phyloP scores from a whole-genome alignment of 2,113 vertebrate species.

The Canis aureus region DNA sequence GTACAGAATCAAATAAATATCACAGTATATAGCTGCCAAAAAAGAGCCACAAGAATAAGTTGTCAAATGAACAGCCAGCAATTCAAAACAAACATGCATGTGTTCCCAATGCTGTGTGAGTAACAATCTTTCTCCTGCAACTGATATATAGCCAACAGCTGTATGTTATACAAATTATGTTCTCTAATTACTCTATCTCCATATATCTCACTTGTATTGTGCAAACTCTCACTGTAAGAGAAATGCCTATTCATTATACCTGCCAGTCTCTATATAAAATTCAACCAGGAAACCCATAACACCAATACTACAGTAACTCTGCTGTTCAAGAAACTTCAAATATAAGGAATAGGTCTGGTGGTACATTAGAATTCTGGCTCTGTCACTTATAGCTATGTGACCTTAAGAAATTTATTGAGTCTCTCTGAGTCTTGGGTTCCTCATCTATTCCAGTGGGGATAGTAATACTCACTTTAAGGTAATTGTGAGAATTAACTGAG shows the following conservation, averaged over 20 bases:
- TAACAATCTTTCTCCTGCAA: constrained; percentile 46
- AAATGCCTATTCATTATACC: constrained; percentile 53
- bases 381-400: not conserved
- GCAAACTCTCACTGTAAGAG: constrained; percentile 49
- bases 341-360: not conserved
- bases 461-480: not conserved
- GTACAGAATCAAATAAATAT: constrained; percentile 34
- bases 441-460: not conserved
- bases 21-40: constrained; percentile 1
- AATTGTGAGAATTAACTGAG: not conserved
- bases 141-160: constrained; percentile 54
- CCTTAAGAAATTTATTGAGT: not conserved
- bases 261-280: constrained; percentile 11
- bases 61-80: constrained; percentile 48
- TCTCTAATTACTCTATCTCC: constrained; percentile 57
- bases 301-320: not conserved
- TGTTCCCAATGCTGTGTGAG: constrained; percentile 1
- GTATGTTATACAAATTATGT: constrained; percentile 46
- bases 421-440: not conserved
- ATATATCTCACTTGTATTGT: constrained; percentile 44
- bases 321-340: constrained; percentile 22
- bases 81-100: constrained; percentile 51
- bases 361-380: not conserved
- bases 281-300: constrained; percentile 5
- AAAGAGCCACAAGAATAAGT: constrained; percentile 20